Evolutionary conservation across 2,113 vertebrate species (phyloP), one percentile per base, ranked within the genome.

Genomic region (Callipepla californica): DNA sequence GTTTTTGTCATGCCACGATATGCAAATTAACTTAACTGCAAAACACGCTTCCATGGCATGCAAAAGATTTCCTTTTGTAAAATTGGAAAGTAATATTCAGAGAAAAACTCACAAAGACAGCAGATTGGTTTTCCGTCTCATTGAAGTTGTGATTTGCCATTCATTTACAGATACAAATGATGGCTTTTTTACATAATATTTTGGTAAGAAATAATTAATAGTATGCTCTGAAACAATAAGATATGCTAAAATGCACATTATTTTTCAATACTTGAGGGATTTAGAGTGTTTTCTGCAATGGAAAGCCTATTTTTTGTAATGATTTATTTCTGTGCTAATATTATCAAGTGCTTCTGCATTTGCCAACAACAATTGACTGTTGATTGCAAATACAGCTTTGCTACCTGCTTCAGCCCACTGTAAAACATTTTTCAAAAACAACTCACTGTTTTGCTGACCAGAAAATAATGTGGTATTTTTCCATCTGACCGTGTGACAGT

Each of bases 141-240:
- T 94, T 96, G 96, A 86, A 95, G 91, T 66, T 95, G 89, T 92
- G 92, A 92, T 94, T 95, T 20, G 67, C 85, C 77, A 84, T 82
- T 94, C 51, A 93, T 87, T 94, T 94, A 69, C 84, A 86, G 84
- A 94, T 85, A 94, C 45, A 90, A 97, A 92, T 72, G 53, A 92
- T 95, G 45, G 70, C 9, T 79, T 92, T 96, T 89, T 85, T 53
- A 94, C 30, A 34, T 67, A 91, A 89, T 96, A 91, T 94, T 95
- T 97, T 86, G 88, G 58, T 90, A 95, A 90, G 94, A 94, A 92
- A 94, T 93, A 95, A 94, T 93, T 93, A 95, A 92, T 95, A 34
- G 94, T 79, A 69, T 51, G 48, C 80, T 95, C 83, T 93, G 82
- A 94, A 95, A 96, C 38, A 95, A 95, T 94, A 96, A 96, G 97